Evolutionary conservation across 2,888 invertebrate species (phyloP).

Genomic region (Melanchra persicariae): DNA sequence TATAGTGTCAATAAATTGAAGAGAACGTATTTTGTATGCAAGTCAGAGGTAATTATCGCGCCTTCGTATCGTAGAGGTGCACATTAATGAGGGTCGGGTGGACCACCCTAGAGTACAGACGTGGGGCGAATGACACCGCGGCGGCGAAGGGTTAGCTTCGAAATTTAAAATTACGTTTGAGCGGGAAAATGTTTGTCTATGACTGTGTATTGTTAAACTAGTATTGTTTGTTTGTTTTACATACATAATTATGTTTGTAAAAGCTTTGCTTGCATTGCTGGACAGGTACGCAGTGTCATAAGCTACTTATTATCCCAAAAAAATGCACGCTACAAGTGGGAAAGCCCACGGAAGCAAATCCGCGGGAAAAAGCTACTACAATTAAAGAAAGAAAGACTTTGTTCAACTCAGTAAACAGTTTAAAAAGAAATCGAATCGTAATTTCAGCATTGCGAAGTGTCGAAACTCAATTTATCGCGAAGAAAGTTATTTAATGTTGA

Average conservation of each 20-base stretch:
- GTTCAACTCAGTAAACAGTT: slow-evolving; percentile 1
- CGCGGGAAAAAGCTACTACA: background rate
- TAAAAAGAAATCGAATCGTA: slow-evolving; percentile 33
- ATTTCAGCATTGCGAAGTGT: slow-evolving; percentile 33
- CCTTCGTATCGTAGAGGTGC: slow-evolving; percentile 73
- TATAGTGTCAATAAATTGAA: slow-evolving; percentile 62
- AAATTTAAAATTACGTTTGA: slow-evolving; percentile 21
- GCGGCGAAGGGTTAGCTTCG: slow-evolving; percentile 66
- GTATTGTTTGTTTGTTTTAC: background rate
- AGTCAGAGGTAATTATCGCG: slow-evolving; percentile 82
- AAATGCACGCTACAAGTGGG: too few species aligned
- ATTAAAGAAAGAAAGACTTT: background rate
- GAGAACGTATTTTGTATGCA: slow-evolving; percentile 77
- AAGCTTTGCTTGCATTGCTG: too few species aligned
- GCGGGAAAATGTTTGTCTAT: background rate
- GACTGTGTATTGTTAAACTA: background rate
- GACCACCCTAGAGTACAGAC: slow-evolving; percentile 79
- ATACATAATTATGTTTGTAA: too few species aligned
- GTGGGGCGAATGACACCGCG: slow-evolving; percentile 75
- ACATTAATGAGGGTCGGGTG: slow-evolving; percentile 73
- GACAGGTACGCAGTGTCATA: too few species aligned
- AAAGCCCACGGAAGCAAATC: background rate
- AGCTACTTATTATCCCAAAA: too few species aligned
- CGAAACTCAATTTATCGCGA: slow-evolving; percentile 48
- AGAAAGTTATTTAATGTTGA: slow-evolving; percentile 55